Evolutionary conservation across 2,797 vertebrate genomes (phyloP).

Genomic region (Tolypeutes matacus): DNA sequence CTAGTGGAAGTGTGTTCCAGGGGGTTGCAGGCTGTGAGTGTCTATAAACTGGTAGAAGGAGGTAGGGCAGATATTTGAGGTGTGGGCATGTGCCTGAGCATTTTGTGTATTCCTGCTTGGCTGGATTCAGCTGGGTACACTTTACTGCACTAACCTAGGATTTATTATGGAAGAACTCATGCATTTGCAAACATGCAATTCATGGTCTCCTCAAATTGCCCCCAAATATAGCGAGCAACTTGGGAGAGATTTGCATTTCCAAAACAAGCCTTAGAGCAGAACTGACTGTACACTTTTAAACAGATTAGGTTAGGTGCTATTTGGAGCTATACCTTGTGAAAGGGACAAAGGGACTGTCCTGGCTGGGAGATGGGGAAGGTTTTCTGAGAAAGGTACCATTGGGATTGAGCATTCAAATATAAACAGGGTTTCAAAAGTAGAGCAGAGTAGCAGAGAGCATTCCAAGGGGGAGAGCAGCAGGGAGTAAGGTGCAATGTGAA

Average conservation of each 20-base stretch:
- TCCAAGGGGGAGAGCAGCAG: not conserved
- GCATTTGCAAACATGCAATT: not conserved
- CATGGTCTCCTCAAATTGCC: not conserved
- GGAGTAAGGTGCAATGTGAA: not conserved
- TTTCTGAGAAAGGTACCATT: not conserved
- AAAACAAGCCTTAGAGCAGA: not conserved
- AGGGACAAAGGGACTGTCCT: not conserved
- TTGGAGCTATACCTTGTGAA: not conserved
- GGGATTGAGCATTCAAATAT: too few species aligned
- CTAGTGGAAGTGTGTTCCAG: not conserved
- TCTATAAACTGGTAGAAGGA: not conserved
- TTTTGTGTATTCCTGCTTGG: not conserved
- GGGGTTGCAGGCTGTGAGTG: not conserved
- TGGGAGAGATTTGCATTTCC: not conserved
- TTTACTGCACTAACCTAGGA: not conserved
- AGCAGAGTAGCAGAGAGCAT: not conserved
- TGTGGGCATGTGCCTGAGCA: rapidly evolving
- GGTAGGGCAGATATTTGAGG: not conserved
- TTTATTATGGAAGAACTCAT: not conserved
- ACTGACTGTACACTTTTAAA: not conserved
- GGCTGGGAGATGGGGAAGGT: not conserved
- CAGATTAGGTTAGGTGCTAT: not conserved
- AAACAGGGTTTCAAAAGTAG: not conserved
- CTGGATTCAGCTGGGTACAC: not conserved
- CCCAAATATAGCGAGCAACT: not conserved